Evolutionary conservation across 2,888 invertebrate genomes (phyloP).

Genomic region (Abrostola triplasia): DNA sequence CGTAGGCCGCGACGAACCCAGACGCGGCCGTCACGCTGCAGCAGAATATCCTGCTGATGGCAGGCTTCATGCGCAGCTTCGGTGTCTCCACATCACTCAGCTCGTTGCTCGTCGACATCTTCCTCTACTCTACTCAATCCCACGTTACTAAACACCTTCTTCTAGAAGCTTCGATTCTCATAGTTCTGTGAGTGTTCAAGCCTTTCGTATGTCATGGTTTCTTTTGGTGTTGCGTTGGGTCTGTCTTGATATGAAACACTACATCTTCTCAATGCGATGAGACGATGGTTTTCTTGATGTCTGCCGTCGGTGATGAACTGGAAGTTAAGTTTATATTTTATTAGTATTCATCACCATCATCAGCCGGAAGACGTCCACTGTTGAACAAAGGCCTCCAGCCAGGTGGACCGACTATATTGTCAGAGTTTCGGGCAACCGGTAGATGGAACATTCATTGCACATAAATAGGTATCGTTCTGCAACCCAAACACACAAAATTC

Average conservation of each 20-base stretch:
- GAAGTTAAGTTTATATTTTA: constrained; percentile 17
- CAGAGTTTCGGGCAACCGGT: too few species aligned
- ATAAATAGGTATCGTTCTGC: too few species aligned
- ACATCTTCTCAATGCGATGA: constrained; percentile 73
- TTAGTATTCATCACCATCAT: not conserved
- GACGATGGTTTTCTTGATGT: constrained; percentile 63
- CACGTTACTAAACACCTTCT: constrained; percentile 14
- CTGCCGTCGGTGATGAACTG: constrained; percentile 27
- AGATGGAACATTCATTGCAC: too few species aligned
- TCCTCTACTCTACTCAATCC: constrained; percentile 38
- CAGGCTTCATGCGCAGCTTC: constrained; percentile 82
- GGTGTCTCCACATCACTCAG: constrained; percentile 74
- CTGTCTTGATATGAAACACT: constrained; percentile 58
- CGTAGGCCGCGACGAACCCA: constrained; percentile 85
- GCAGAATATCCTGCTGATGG: constrained; percentile 82
- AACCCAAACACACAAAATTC: too few species aligned
- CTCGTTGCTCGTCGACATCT: constrained; percentile 81
- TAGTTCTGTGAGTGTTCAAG: constrained; percentile 9
- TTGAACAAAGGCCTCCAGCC: too few species aligned
- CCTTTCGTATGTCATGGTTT: not conserved
- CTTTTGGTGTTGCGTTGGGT: not conserved
- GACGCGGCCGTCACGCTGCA: constrained; percentile 86
- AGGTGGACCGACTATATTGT: too few species aligned
- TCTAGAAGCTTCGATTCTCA: constrained; percentile 30
- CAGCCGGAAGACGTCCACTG: too few species aligned